These are phyloP conservation scores for Mustela lutreola DNA, from an alignment of 2,113 vertebrate species.

Conservation along the genomic window DNA sequence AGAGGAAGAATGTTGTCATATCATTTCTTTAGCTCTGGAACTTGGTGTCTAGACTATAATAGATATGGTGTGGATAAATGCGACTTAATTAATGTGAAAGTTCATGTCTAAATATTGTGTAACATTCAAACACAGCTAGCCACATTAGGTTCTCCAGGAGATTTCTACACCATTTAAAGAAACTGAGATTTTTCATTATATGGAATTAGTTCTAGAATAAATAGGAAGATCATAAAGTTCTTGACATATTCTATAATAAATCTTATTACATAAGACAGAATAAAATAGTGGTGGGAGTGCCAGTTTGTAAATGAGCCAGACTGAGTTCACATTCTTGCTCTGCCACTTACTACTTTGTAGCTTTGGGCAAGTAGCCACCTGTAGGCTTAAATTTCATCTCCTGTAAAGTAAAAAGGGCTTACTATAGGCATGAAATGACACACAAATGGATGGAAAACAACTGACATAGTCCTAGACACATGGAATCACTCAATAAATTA, in stretches of 20 bases:
- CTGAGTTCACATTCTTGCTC: conserved; percentile 7
- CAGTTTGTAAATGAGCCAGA: not conserved
- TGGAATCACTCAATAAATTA: not conserved
- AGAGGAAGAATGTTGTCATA: not conserved
- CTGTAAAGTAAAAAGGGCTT: not conserved
- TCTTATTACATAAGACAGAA: not conserved
- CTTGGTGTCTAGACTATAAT: not conserved
- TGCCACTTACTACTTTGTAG: not conserved
- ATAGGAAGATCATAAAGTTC: not conserved
- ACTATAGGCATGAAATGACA: not conserved
- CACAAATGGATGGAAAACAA: conserved; percentile 10
- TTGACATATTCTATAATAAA: conserved; percentile 17
- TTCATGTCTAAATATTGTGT: not conserved
- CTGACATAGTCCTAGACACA: not conserved
- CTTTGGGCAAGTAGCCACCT: not conserved
- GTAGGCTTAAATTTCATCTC: conserved; percentile 4
- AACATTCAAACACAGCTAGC: not conserved
- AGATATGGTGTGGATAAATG: not conserved
- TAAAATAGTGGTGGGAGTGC: not conserved
- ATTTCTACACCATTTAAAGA: not conserved
- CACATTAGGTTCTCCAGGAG: not conserved
- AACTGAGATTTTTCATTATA: not conserved
- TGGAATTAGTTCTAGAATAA: conserved; percentile 1
- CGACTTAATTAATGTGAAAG: not conserved
- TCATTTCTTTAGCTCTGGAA: not conserved